These are phyloP conservation scores for Apteryx owenii DNA, from an alignment of 2,113 vertebrate genomes.

Conservation along the genomic window DNA sequence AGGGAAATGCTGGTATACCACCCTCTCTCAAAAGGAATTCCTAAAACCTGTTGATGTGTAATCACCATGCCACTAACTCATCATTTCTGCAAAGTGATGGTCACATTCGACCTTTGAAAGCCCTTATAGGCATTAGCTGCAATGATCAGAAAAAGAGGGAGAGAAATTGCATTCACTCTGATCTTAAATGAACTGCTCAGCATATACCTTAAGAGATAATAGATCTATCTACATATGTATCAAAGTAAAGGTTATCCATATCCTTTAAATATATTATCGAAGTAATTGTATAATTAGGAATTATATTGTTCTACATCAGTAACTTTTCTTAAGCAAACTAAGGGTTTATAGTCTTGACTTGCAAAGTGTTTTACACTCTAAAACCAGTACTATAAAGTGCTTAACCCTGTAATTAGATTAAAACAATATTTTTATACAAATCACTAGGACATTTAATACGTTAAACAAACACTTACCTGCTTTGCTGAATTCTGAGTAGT, in stretches of 20 bases:
- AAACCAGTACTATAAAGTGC: background rate
- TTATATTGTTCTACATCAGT: background rate
- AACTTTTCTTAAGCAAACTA: background rate
- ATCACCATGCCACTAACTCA: background rate
- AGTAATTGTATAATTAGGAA: background rate
- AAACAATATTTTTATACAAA: background rate
- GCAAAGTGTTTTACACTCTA: background rate
- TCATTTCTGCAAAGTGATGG: background rate
- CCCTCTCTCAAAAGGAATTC: background rate
- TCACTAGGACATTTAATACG: background rate
- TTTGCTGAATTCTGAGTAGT: background rate
- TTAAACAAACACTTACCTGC: background rate
- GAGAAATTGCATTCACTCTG: background rate
- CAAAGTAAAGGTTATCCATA: background rate
- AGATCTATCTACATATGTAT: background rate
- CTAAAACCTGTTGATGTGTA: background rate
- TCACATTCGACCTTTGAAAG: background rate
- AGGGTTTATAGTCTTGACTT: background rate
- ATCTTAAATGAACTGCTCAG: background rate
- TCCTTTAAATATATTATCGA: background rate
- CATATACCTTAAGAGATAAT: background rate
- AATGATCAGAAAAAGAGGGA: background rate
- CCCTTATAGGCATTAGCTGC: background rate
- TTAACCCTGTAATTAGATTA: background rate
- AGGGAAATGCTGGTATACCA: background rate